Conservation (phyloP, 2,113 vertebrate species). For the Paradisaea rubra region DNA sequence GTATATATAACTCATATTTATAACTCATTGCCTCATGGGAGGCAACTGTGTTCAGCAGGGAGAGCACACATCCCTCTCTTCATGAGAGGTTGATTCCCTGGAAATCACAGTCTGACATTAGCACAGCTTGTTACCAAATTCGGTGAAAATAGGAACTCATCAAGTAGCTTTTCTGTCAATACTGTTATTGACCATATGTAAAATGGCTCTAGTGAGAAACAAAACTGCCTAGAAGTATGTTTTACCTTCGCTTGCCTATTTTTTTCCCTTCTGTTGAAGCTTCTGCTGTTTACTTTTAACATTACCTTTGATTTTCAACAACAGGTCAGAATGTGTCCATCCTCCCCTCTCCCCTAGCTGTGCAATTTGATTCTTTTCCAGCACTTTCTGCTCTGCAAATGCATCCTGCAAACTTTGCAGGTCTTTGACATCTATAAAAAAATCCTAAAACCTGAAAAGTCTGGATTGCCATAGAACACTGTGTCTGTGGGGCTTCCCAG, state of each 20-base stretch:
- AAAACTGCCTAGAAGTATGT: neutral
- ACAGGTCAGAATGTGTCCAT: neutral
- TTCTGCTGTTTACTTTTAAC: neutral
- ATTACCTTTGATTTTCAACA: neutral
- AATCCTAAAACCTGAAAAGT: neutral
- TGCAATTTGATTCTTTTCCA: neutral
- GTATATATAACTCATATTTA: conserved; percentile 36
- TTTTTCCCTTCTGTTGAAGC: neutral
- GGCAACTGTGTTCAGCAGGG: neutral
- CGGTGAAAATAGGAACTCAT: neutral
- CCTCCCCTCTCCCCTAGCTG: neutral
- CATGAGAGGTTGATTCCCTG: neutral
- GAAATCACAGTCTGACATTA: neutral
- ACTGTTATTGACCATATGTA: neutral
- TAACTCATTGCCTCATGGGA: conserved; percentile 29
- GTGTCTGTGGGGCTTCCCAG: neutral
- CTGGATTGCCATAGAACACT: neutral
- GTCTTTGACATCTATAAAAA: neutral
- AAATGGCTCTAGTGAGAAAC: neutral
- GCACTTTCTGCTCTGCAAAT: neutral
- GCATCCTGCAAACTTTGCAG: neutral
- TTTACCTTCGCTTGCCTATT: neutral
- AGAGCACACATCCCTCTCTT: neutral
- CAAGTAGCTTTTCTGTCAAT: neutral
- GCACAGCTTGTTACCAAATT: neutral